Evolutionary conservation across 2,797 vertebrate species (phyloP).

Genomic region (Phaenicophaeus curvirostris): DNA sequence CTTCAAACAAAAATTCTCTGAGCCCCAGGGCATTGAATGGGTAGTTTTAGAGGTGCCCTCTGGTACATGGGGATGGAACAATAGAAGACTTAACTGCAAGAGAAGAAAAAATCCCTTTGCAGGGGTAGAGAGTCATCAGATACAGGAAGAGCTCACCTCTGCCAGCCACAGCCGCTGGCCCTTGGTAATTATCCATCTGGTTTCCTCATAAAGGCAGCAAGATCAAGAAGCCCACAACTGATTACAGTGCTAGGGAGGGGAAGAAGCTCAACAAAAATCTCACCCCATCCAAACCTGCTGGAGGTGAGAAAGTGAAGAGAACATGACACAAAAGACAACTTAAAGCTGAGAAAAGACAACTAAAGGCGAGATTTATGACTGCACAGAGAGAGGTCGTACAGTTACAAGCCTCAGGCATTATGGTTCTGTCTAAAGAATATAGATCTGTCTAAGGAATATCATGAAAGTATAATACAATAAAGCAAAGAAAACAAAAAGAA

Average conservation of each 20-base stretch:
- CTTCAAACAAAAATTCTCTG: background rate
- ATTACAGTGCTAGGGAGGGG: background rate
- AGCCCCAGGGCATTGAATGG: background rate
- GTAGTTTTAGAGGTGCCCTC: background rate
- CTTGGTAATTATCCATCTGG: background rate
- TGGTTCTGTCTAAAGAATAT: slow-evolving; percentile 21
- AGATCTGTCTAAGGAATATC: slow-evolving; percentile 6
- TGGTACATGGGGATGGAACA: background rate
- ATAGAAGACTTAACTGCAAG: background rate
- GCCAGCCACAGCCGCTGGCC: background rate
- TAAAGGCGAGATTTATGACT: slow-evolving; percentile 30
- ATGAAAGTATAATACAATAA: background rate
- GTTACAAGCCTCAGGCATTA: slow-evolving; percentile 20
- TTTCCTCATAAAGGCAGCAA: background rate
- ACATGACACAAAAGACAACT: background rate
- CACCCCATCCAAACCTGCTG: background rate
- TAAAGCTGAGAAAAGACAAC: background rate
- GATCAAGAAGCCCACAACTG: background rate
- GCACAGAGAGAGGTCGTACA: background rate
- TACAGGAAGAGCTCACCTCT: background rate
- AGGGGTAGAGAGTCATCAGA: background rate
- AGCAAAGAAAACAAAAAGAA: slow-evolving; percentile 23
- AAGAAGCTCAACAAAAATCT: background rate
- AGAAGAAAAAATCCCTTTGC: background rate
- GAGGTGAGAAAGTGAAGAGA: background rate